Percentiles rank a stretch among this genome's conserved stretches.
These are phyloP conservation scores for Sorex maritimensis DNA, from an alignment of 2,797 vertebrate species.

Conservation along the genomic window DNA sequence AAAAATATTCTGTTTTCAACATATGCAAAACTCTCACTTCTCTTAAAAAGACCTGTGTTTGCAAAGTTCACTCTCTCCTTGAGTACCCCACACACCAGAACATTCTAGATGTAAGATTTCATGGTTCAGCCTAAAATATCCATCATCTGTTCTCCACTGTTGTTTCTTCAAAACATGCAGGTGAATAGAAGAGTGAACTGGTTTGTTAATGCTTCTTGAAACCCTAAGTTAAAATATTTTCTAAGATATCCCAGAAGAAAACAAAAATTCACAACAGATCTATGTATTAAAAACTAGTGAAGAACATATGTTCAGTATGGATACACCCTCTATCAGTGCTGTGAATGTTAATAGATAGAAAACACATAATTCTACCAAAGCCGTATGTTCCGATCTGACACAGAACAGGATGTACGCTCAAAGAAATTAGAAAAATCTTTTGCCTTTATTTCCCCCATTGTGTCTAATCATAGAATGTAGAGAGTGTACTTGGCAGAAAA, in stretches of 20 bases:
- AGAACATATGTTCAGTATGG: conserved; percentile 26
- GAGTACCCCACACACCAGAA: neutral
- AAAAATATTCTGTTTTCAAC: neutral
- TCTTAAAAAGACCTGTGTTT: neutral
- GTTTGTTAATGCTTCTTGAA: neutral
- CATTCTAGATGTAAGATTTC: neutral
- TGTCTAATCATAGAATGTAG: conserved; percentile 22
- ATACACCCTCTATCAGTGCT: conserved; percentile 23
- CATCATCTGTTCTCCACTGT: neutral
- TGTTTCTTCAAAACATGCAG: neutral
- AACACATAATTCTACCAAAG: conserved; percentile 46
- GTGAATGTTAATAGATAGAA: conserved; percentile 59
- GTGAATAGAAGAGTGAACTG: neutral
- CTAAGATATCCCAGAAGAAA: neutral
- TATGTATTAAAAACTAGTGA: conserved; percentile 28
- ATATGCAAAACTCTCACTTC: neutral
- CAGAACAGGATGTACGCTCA: conserved; percentile 42
- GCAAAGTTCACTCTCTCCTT: neutral
- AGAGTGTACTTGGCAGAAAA: neutral
- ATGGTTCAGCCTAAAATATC: neutral
- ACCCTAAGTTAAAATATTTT: neutral
- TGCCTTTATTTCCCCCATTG: neutral
- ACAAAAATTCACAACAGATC: conserved; percentile 49
- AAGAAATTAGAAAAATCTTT: conserved; percentile 39
- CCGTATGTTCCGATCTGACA: conserved; percentile 33